Percentiles rank a stretch among this genome's conserved stretches.
Conservation (phyloP, 30 jellyfish, hydroid and myxozoan genomes). For the Mastigias papua region DNA sequence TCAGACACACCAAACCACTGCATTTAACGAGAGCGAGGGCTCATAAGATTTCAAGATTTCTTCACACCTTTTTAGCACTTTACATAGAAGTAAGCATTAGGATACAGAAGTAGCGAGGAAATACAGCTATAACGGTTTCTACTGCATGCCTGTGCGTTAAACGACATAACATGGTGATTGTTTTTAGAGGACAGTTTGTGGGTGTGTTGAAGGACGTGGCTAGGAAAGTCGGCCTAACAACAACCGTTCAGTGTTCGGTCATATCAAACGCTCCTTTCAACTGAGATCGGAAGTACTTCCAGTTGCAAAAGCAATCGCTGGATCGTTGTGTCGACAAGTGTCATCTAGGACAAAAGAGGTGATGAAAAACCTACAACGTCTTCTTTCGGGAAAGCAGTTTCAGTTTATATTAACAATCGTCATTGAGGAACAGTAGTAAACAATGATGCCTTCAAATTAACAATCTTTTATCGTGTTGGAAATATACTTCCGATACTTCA, state of each 20-base stretch:
- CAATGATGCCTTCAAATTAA: not conserved
- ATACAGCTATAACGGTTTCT: not conserved
- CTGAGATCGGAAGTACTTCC: not conserved
- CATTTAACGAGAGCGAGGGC: not conserved
- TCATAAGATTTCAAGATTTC: not conserved
- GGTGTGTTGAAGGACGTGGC: conserved; percentile 2
- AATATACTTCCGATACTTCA: not conserved
- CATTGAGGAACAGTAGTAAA: too few relatives aligned
- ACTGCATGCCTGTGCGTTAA: not conserved
- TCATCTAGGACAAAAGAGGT: too few relatives aligned
- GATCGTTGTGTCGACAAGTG: not conserved
- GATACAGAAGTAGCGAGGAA: not conserved
- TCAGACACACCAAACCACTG: too few relatives aligned
- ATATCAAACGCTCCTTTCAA: not conserved
- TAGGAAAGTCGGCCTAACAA: not conserved
- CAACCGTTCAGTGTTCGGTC: not conserved
- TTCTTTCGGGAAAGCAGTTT: too few relatives aligned
- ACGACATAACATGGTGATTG: not conserved
- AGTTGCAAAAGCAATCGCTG: not conserved
- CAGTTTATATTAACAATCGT: too few relatives aligned
- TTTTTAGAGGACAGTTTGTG: not conserved
- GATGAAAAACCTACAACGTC: too few relatives aligned
- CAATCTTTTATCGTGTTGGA: not conserved
- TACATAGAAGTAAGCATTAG: not conserved
- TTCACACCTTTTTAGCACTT: not conserved